Evolutionary conservation across 2,797 vertebrate genomes (phyloP).

Genomic region (Tragelaphus oryx): DNA sequence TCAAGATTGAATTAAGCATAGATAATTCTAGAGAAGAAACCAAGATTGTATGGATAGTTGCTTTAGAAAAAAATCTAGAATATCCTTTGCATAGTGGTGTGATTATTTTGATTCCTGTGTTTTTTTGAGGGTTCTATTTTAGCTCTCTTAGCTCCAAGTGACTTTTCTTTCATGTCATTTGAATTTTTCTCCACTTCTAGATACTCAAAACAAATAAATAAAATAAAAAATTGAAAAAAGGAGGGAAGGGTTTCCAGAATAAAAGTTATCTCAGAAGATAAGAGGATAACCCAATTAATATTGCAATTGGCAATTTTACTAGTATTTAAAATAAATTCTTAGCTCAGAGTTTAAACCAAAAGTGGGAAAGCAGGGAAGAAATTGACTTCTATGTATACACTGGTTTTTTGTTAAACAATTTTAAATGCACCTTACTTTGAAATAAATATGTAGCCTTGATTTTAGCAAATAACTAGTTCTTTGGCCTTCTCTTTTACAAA

Average conservation of each 20-base stretch:
- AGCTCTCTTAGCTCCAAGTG: not conserved
- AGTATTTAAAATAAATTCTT: not conserved
- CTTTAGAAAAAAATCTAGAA: not conserved
- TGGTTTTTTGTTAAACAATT: not conserved
- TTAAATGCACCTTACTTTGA: not conserved
- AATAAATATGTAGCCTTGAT: not conserved
- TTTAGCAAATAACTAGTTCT: not conserved
- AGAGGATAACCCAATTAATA: not conserved
- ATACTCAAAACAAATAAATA: not conserved
- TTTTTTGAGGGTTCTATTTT: not conserved
- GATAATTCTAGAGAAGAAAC: not conserved
- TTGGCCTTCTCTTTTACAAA: not conserved
- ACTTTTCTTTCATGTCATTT: not conserved
- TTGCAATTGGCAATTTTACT: not conserved
- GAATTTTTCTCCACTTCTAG: not conserved
- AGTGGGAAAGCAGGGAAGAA: not conserved
- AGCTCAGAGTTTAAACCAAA: not conserved
- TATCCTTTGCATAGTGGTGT: not conserved
- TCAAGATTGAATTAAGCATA: not conserved
- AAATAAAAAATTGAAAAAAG: not conserved
- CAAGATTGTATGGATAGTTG: not conserved
- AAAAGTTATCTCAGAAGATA: not conserved
- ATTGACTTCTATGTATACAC: not conserved
- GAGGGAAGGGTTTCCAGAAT: not conserved
- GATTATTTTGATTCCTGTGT: not conserved